Evolutionary conservation across 1,140 invertebrate species (phyloP), one percentile per base, ranked within the genome.

Genomic region (Trissolcus basalis): DNA sequence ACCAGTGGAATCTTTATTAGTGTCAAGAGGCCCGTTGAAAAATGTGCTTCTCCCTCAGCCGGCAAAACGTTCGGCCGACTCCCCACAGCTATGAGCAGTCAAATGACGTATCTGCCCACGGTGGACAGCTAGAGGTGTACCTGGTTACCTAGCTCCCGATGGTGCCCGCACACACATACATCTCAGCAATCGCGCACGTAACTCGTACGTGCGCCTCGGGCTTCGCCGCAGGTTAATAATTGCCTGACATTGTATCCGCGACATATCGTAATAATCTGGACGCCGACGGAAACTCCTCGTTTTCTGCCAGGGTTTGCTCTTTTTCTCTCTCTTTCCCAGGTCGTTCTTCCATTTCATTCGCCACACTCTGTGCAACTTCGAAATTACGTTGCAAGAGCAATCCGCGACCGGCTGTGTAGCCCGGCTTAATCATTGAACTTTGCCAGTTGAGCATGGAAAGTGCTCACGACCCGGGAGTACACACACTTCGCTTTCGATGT

Each of bases 251-350:
- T 83, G 80, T 81, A 76, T 71, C 54, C 58, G 75, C 70, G 77
- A 83, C 72, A 79, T 80, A 83, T 83, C 79, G 78, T 71, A 79
- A 81, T 81, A 80, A 83, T 81, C 80, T 83, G 70, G 63, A 80
- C 72, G 74, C n/a, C 58, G 54, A 55, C 64, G 56, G 58, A 16
- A 58, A 69, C 72, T 69, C 36, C 19, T 75, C 64, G 58, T 63
- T 69, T 68, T 58, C 45, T 75, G 47, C 32, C 58, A 56, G 63
- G 19, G 6, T n/a, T n/a, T n/a, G 63, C 45, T 51, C 50, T 68
- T 69, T 58, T 68, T 63, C 43, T 51, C 53, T 49, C 45, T 35
- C 55, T 33, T 35, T 55, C 48, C 43, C 55, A 19, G 49, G 48
- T 55, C 12, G 35, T 63, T 68, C 72, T 67, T 61, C 56, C 39